A percentile compares a stretch with the other conserved stretches of the same genome.
Conservation (phyloP, 2,888 invertebrate genomes). For the Loripinus fragilis region DNA sequence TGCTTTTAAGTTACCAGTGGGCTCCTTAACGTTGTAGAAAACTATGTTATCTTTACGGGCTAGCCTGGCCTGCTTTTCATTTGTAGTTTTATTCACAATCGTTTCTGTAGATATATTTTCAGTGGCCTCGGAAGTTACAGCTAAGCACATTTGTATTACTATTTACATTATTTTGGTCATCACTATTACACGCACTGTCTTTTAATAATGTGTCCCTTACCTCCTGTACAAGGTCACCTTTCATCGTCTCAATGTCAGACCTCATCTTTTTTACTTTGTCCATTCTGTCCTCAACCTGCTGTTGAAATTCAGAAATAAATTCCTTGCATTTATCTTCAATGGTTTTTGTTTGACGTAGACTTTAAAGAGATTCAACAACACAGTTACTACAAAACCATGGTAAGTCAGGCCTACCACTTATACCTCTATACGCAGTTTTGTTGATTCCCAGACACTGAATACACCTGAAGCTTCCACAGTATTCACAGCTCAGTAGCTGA, state of each 20-base stretch:
- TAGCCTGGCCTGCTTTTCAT: background rate
- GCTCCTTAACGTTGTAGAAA: background rate
- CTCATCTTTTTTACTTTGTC: no score
- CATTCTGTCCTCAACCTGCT: no score
- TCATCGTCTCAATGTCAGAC: no score
- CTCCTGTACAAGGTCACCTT: no score
- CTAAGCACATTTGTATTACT: background rate
- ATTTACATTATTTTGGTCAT: no score
- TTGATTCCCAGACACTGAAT: no score
- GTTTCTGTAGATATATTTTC: constrained; percentile 1
- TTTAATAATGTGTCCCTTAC: no score
- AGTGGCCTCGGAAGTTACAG: background rate
- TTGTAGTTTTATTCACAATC: no score
- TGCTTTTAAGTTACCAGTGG: background rate
- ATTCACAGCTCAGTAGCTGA: no score
- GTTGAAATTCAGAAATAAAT: constrained; percentile 4
- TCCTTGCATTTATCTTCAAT: constrained; percentile 6
- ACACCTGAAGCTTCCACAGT: no score
- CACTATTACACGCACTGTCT: no score
- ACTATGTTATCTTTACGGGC: constrained; percentile 1
- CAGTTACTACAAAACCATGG: no score
- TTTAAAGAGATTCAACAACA: constrained; percentile 7
- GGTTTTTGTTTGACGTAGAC: constrained; percentile 1
- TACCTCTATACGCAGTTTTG: constrained; percentile 4
- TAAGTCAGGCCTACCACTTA: constrained; percentile 8